Evolutionary conservation across 2,797 vertebrate species (phyloP).

Genomic region (Cossypha dichroa): DNA sequence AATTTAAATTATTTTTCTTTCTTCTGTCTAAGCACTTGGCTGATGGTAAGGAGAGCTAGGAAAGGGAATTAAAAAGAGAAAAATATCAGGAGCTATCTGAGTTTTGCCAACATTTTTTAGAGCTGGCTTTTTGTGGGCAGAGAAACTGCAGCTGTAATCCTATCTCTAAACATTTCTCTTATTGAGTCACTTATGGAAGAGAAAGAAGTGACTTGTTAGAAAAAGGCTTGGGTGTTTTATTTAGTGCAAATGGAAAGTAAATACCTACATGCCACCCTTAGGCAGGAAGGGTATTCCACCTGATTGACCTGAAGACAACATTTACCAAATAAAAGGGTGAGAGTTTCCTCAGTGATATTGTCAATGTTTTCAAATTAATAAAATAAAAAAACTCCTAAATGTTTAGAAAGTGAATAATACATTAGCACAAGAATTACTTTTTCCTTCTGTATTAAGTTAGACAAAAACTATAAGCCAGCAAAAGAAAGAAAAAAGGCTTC

Average conservation of each 20-base stretch:
- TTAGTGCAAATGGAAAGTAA: neutral
- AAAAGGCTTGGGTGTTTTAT: neutral
- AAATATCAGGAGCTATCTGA: neutral
- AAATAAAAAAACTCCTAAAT: neutral
- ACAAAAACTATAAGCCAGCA: neutral
- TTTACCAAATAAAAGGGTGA: neutral
- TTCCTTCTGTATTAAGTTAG: neutral
- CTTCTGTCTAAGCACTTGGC: neutral
- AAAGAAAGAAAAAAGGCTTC: neutral
- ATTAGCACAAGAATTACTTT: neutral
- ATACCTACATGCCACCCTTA: neutral
- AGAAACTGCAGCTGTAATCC: neutral
- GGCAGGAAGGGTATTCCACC: neutral
- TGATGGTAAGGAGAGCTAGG: neutral
- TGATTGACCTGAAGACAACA: neutral
- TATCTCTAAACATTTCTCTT: neutral
- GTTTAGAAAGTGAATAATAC: neutral
- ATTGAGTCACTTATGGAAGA: neutral
- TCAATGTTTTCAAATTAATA: neutral
- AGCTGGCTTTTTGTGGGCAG: neutral
- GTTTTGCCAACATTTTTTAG: neutral
- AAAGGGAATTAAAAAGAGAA: neutral
- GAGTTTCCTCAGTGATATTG: neutral
- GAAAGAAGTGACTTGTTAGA: neutral
- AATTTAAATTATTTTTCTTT: neutral